A percentile compares a stretch with the other conserved stretches of the same genome.
These are phyloP conservation scores for Colistium nudipinnis DNA, from an alignment of 2,113 vertebrate genomes.

Conservation along the genomic window DNA sequence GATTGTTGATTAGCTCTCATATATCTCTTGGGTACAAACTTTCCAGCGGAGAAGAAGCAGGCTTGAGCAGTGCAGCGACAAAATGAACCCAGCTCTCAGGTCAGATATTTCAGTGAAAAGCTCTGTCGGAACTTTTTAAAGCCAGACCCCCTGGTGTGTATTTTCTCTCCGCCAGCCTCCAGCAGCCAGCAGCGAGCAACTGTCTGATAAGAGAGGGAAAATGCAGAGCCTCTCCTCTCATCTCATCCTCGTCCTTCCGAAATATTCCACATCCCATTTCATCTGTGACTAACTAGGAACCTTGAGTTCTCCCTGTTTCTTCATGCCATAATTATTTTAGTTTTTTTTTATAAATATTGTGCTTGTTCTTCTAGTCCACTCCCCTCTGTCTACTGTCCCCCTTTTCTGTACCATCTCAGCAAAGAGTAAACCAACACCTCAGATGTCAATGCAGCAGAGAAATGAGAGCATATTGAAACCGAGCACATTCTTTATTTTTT, in stretches of 20 bases:
- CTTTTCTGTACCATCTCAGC: no score
- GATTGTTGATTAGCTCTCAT: no score
- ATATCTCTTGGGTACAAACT: no score
- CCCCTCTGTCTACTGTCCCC: not conserved
- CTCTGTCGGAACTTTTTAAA: conserved; percentile 57
- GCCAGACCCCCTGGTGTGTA: conserved; percentile 56
- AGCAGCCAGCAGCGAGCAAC: conserved; percentile 66
- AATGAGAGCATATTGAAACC: conserved; percentile 54
- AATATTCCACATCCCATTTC: conserved; percentile 63
- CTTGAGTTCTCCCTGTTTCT: conserved; percentile 35
- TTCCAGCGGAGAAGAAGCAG: no score
- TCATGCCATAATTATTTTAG: conserved; percentile 21
- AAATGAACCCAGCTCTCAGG: conserved; percentile 37
- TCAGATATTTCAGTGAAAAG: conserved; percentile 54
- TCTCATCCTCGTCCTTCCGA: conserved; percentile 51
- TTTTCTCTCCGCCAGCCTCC: conserved; percentile 61
- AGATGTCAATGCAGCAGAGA: conserved; percentile 40
- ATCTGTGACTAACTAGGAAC: conserved; percentile 64
- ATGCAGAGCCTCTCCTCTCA: conserved; percentile 52
- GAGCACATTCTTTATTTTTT: conserved; percentile 50
- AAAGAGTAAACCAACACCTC: conserved; percentile 36
- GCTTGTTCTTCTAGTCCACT: conserved; percentile 32
- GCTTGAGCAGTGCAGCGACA: not conserved
- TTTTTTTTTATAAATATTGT: not conserved
- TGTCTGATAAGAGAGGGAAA: conserved; percentile 48